Conservation (phyloP, 2,888 invertebrate genomes). For the Eulithis prunata region DNA sequence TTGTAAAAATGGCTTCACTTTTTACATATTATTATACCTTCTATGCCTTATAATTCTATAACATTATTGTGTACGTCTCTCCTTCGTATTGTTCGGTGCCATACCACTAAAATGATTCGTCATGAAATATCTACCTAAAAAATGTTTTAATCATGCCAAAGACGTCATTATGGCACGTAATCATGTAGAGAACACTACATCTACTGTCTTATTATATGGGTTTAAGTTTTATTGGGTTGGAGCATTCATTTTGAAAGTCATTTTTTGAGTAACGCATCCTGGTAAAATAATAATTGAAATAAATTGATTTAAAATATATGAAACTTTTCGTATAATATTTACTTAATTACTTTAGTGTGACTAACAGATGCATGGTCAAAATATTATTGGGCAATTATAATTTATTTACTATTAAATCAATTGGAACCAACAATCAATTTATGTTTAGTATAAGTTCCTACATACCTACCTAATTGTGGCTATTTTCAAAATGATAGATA, state of each 20-base stretch:
- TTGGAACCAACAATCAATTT: too few relatives aligned
- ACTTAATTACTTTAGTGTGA: constrained; percentile 40
- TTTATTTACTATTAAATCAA: background rate
- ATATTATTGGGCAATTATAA: constrained; percentile 26
- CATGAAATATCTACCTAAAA: constrained; percentile 37
- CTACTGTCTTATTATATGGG: constrained; percentile 1
- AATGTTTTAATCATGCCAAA: background rate
- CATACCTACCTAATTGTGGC: too few relatives aligned
- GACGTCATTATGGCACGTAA: background rate
- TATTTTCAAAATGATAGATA: background rate
- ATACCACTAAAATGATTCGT: constrained; percentile 41
- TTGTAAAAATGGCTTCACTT: too few relatives aligned
- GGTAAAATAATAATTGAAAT: background rate
- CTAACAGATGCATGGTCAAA: constrained; percentile 45
- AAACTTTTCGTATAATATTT: background rate
- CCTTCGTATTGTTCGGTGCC: constrained; percentile 49
- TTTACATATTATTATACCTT: constrained; percentile 4
- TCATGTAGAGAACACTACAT: background rate
- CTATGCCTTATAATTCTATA: constrained; percentile 46
- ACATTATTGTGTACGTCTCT: constrained; percentile 61
- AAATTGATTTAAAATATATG: background rate
- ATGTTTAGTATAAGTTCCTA: too few relatives aligned
- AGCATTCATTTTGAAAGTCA: constrained; percentile 6
- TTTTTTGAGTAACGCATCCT: constrained; percentile 8
- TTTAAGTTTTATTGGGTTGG: background rate